phyloP scores from a whole-genome alignment of 1,140 invertebrate genomes.

The Halictus rubicundus region DNA sequence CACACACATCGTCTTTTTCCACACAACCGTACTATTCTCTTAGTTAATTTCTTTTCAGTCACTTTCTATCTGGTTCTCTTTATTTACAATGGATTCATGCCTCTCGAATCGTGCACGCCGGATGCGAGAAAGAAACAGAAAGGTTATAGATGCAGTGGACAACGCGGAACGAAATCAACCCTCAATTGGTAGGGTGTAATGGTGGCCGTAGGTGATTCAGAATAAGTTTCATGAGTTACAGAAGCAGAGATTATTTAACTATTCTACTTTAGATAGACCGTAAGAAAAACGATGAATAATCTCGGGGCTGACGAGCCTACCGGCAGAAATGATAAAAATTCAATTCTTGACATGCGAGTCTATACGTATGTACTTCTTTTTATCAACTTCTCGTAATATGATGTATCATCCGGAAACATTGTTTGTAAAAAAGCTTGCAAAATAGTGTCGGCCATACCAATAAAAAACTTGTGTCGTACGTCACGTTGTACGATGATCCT shows the following conservation, averaged over 20 bases:
- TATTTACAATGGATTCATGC: conserved; percentile 49
- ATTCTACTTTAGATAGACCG: neutral
- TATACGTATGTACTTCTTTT: too few relatives aligned
- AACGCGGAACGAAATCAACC: neutral
- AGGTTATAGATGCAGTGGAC: neutral
- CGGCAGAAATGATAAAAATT: too few relatives aligned
- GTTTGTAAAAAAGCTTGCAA: too few relatives aligned
- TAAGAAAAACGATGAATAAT: too few relatives aligned
- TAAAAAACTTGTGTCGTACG: too few relatives aligned
- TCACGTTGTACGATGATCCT: too few relatives aligned
- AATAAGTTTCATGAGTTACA: neutral
- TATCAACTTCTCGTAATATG: too few relatives aligned
- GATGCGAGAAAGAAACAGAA: neutral
- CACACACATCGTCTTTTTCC: neutral
- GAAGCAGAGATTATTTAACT: neutral
- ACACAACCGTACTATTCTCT: neutral
- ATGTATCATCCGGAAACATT: too few relatives aligned
- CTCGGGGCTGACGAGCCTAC: too few relatives aligned
- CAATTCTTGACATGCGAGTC: too few relatives aligned
- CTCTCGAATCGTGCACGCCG: conserved; percentile 18
- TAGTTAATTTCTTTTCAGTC: neutral
- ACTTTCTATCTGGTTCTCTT: conserved; percentile 24
- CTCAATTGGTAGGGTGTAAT: neutral
- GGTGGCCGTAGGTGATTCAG: too few relatives aligned
- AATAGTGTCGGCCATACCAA: too few relatives aligned